phyloP scores from a whole-genome alignment of 2,888 invertebrate genomes.

The Masnerella sp. region DNA sequence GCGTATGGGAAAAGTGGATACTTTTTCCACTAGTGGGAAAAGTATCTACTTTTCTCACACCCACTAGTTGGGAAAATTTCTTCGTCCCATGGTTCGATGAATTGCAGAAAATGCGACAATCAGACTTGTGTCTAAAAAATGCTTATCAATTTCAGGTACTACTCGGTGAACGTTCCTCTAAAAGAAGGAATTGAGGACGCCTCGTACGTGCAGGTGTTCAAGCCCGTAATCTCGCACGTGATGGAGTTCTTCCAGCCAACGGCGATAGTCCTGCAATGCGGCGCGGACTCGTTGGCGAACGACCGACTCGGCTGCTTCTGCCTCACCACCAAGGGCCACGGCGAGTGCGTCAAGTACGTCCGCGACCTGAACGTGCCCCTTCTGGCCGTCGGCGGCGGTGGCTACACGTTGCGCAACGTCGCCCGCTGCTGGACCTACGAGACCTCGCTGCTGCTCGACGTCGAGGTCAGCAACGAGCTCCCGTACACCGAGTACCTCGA shows the following conservation, averaged over 20 bases:
- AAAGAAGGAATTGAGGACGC: slow-evolving; percentile 98
- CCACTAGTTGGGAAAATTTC: too few species aligned
- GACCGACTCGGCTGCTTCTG: slow-evolving; percentile 98
- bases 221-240: slow-evolving; percentile 94
- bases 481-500: slow-evolving; percentile 98
- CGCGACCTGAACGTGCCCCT: slow-evolving; percentile 94
- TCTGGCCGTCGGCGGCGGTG: slow-evolving; percentile 89
- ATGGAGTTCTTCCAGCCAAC: slow-evolving; percentile 98
- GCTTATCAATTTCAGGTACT: too few species aligned
- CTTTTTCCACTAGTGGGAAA: too few species aligned
- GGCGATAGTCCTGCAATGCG: slow-evolving; percentile 98
- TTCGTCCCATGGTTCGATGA: too few species aligned
- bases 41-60: too few species aligned
- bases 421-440: slow-evolving; percentile 99
- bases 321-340: slow-evolving; percentile 95
- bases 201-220: slow-evolving; percentile 93
- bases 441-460: slow-evolving; percentile 95
- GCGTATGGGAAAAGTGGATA: too few species aligned
- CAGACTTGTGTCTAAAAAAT: too few species aligned
- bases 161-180: slow-evolving; percentile 98
- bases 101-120: too few species aligned
- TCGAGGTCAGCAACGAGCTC: slow-evolving; percentile 94
- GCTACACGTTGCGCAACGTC: slow-evolving; percentile 96
- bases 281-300: slow-evolving; percentile 97
- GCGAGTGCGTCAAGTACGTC: slow-evolving; percentile 98